Base-by-base conservation (phyloP, 2,888 invertebrate species). In the Diarsia rubi region DNA sequence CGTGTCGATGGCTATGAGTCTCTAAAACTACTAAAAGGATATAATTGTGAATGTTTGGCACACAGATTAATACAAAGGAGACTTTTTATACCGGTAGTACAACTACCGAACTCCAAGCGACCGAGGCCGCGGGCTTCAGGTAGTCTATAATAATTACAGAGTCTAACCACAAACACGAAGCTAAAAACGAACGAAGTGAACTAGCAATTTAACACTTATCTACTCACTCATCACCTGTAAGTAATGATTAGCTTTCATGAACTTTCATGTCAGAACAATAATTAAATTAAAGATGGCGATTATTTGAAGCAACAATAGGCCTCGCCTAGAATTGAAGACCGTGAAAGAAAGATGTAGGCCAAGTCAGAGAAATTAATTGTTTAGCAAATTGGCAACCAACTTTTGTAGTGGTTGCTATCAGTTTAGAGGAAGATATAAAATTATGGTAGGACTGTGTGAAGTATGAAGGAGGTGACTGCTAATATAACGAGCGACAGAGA, bases 121-220 rank as follows among this genome's bases (percentile, higher is more conserved):
- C 42, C 62, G 16, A n/a, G 9, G 9, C n/a, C 42, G n/a, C 14
- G 3, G 12, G 0, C 16, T 0, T 14, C 3, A 16, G 16, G n/a
- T 62, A 62, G 62, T 16, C 8, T n/a, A 24, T 42, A 31, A 31
- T 62, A 83, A 83, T 73, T 67, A 73, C 69, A 47, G 47, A 65
- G 27, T n/a, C 44, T 14, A 16, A 54, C 54, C 42, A 49, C 16
- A 65, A 24, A 73, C 79, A 83, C 66, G 69, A 73, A 73, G 69
- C 59, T 68, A 64, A 68, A 73, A 49, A n/a, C n/a, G n/a, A n/a
- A n/a, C n/a, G n/a, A n/a, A 75, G 65, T 47, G 59, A 82, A 75
- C 79, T 73, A 44, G 54, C 62, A 77, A 84, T 84, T 84, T 73
- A 27, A 62, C 84, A 71, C 67, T 79, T 83, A 80, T 67, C 69